Conservation (phyloP, 2,797 vertebrate genomes). For the Sebastes trivittatus region DNA sequence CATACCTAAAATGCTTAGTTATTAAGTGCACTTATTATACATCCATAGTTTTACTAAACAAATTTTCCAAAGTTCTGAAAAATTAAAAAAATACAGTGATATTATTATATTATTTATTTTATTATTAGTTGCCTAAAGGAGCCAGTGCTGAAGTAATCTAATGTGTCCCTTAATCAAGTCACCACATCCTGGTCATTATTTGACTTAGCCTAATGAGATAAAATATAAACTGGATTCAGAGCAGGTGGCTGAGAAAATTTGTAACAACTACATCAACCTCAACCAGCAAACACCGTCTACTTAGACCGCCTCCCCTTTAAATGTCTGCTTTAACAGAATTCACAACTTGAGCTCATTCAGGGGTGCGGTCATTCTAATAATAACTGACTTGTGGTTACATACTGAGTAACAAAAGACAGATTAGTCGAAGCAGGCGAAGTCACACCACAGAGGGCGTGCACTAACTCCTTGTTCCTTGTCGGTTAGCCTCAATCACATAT, state of each 20-base stretch:
- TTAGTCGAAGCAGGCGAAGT: background rate
- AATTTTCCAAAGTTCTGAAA: background rate
- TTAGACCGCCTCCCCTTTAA: background rate
- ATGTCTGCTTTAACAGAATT: background rate
- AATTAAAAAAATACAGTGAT: background rate
- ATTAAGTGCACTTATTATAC: background rate
- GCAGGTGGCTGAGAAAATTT: background rate
- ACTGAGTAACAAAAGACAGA: background rate
- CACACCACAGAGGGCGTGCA: background rate
- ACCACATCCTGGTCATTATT: background rate
- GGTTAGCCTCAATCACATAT: too few species aligned
- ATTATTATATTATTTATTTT: background rate
- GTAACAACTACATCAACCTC: background rate
- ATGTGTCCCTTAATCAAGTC: background rate
- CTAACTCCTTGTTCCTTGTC: background rate
- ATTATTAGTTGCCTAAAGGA: background rate
- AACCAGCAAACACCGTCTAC: background rate
- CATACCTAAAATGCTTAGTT: background rate
- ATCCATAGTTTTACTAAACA: background rate
- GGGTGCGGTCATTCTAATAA: background rate
- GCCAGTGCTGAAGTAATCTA: background rate
- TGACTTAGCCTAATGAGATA: background rate
- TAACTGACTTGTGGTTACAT: background rate
- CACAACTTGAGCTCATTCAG: background rate
- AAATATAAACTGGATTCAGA: background rate